Evolutionary conservation across 1,140 invertebrate genomes (phyloP), one percentile per base, ranked within the genome.

Genomic region (Brachionus sp.): DNA sequence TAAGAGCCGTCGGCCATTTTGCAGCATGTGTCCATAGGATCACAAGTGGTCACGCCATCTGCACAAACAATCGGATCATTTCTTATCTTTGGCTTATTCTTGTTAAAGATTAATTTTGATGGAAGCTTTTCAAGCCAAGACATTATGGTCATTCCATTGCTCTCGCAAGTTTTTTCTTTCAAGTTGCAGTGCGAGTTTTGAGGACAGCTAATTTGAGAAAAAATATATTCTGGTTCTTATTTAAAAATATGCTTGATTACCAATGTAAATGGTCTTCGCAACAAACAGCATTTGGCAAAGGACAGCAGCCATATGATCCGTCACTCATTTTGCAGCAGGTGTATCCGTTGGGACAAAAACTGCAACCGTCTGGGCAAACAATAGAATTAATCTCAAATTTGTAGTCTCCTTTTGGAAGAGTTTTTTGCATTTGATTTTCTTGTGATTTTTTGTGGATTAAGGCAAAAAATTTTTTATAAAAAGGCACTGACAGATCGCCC

Each of bases 241-340:
- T 46, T 25, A 42, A 13, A 5, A 23, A 53, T 16, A 12, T 29
- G 1, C 6, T 0, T 19, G 50, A 6, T 53, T 78, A 78, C 75
- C 87, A 88, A 77, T 88, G 87, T 6, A 84, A 29, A 78, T 86
- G 82, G 66, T 88, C 87, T 77, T 62, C 62, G 82, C 87, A 88
- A 66, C 87, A 87, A 6, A 85, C 85, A 39, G 86, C 87, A 46
- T 75, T 75, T 46, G 70, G 70, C 9, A 75, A 46, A 25, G 70
- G 70, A 75, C 66, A 82, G 33, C 80, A 82, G 3, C 80, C 80
- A 37, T 68, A 82, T 5, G 57, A 66, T n/a, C 62, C 62, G 66
- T 82, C 57, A 19, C 9, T 35, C 35, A 82, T 39, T 82, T 82
- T 66, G 44, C 80, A 82, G 50, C 80, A 82, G 7, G 80, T 44